Evolutionary conservation across 2,113 vertebrate genomes (phyloP), one percentile per base, ranked within the genome.

Genomic region (Takifugu bimaculatus): DNA sequence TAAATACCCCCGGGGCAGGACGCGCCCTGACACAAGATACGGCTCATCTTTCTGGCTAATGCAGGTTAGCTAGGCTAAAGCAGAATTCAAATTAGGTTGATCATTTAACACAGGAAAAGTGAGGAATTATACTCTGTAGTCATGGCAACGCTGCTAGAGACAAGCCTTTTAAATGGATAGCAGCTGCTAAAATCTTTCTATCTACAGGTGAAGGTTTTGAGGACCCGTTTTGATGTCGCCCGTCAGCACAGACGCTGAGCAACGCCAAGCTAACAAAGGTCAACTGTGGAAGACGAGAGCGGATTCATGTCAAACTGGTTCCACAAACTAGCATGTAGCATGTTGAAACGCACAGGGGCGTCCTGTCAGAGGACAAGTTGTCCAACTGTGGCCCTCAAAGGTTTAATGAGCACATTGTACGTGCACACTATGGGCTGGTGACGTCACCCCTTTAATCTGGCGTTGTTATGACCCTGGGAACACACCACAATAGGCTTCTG

Each of bases 131-230:
- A 26, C 25, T 20, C 20, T 43, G 68, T 73, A 52, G 57, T 70
- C 75, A 83, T 63, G 53, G 71, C 11, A 72, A 85, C 80, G 26
- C 51, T 28, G 47, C 61, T 73, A 54, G n/a, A n/a, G n/a, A n/a
- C n/a, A n/a, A n/a, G 54, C 52, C 52, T 58, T 76, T 85, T 78
- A 77, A 72, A 71, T 65, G 53, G 75, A 81, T 68, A 77, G 60
- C 43, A 59, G 63, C 81, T 77, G 57, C 59, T 89, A 68, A 86
- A 27, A 13, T 26, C n/a, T n/a, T n/a, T n/a, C n/a, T n/a, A n/a
- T n/a, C 28, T 55, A 12, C 73, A 81, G 77, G 74, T 78, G 66
- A 63, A 73, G 74, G 42, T 32, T 28, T 3, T 52, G 48, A 73
- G 44, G 15, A 53, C 61, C n/a, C 72, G 77, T 20, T 14, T 7